phyloP scores from a whole-genome alignment of 1,140 invertebrate genomes.

The Drosophila simulans region DNA sequence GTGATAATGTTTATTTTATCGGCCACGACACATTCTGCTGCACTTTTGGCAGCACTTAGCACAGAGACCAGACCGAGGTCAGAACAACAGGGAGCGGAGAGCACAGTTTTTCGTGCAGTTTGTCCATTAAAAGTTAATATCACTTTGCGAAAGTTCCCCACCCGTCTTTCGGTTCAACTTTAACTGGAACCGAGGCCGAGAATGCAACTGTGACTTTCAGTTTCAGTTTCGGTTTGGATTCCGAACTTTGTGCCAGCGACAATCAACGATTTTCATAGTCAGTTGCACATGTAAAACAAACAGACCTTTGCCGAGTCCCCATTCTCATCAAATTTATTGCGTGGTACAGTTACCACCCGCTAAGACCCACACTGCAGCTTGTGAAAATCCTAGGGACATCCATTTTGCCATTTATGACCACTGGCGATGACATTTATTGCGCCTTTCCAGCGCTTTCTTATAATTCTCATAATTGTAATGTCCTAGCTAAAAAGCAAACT shows the following conservation, averaged over 20 bases:
- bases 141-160: conserved; percentile 71
- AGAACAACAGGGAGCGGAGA: conserved; percentile 49
- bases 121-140: conserved; percentile 84
- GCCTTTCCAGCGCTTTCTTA: conserved; percentile 55
- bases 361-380: not conserved
- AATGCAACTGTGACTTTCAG: conserved; percentile 64
- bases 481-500: conserved; percentile 38
- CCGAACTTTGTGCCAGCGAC: conserved; percentile 70
- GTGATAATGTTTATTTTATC: conserved; percentile 83
- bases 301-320: conserved; percentile 63
- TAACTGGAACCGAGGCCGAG: conserved; percentile 35
- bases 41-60: conserved; percentile 82
- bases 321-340: conserved; percentile 58
- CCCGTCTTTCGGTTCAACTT: conserved; percentile 30
- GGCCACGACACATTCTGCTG: conserved; percentile 82
- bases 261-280: conserved; percentile 82
- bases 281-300: conserved; percentile 78
- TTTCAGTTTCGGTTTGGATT: conserved; percentile 53
- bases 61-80: conserved; percentile 65
- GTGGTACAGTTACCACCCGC: conserved; percentile 1
- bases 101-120: conserved; percentile 73
- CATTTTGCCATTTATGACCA: conserved; percentile 71
- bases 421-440: conserved; percentile 70
- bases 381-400: conserved; percentile 22
- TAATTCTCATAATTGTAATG: conserved; percentile 76